Base-by-base conservation (phyloP, 2,797 vertebrate species). In the Mareca strepera region DNA sequence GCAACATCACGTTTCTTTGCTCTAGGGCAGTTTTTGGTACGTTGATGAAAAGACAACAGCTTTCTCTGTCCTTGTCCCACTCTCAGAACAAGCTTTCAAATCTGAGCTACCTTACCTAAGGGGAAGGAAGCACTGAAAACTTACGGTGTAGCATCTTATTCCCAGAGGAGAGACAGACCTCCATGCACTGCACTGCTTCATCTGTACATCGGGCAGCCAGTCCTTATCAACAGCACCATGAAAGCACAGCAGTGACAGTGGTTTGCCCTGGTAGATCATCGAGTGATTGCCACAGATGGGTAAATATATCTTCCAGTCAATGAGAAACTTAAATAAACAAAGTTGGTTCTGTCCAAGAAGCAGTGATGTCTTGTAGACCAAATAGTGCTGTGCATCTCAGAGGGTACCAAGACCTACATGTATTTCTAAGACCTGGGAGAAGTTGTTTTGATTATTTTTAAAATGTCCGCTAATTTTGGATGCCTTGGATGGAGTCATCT, bases 141-240 rank as follows among this genome's bases (percentile, higher is more conserved):
- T 78, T n/a, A 83, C 11, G 22, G 43, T 33, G 31, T n/a, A 85
- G 70, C 25, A 5, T 60, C 31, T 55, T 29, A 79, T 91, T 85
- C 94, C 81, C 72, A 94, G 77, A 86, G 66, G 12, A 83, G 67
- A 73, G 75, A 89, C 55, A 86, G 59, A 80, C 18, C 29, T 82
- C 23, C n/a, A 59, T 26, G 35, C 1, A 0, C 52, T 31, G n/a
- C 2, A 0, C 60, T 83, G 31, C 11, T 83, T 87, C 37, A 7
- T 23, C 31, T 25, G 52, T 50, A 43, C 60, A n/a, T 66, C 44
- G 74, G 50, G 52, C 33, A 90, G 80, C 28, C 59, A 72, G 39
- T 46, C 73, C 74, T 13, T 37, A 87, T 17, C 55, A 72, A 46
- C 26, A 82, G 73, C 33, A 60, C 31, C 48, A 58, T 81, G 56